Percentiles rank a stretch among this genome's conserved stretches.
phyloP scores from a whole-genome alignment of 1,140 invertebrate genomes.

The Aporrectodea caliginosa region DNA sequence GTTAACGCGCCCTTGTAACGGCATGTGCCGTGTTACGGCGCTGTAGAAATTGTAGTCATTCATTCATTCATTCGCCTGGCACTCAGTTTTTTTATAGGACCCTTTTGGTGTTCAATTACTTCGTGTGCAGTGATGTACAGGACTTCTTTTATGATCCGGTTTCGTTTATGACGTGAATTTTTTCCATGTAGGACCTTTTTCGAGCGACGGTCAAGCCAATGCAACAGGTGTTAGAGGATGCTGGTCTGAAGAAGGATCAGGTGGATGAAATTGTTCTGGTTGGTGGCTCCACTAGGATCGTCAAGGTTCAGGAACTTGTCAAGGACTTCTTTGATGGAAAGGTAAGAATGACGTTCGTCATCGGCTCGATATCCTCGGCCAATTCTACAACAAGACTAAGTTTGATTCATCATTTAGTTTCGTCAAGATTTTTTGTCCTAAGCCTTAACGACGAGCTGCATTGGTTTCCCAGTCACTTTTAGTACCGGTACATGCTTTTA shows the following conservation, averaged over 20 bases:
- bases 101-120: not conserved
- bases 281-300: constrained; percentile 97
- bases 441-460: no score
- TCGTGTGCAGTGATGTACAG: not conserved
- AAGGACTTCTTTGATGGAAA: constrained; percentile 98
- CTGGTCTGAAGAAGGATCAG: constrained; percentile 97
- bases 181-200: constrained; percentile 82
- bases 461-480: no score
- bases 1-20: no score
- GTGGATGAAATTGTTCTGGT: constrained; percentile 98
- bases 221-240: constrained; percentile 75
- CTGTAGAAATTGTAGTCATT: no score
- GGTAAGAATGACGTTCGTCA: constrained; percentile 19
- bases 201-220: constrained; percentile 96
- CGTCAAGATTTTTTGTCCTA: no score
- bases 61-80: no score
- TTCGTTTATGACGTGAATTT: constrained; percentile 18
- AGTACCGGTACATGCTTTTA: no score
- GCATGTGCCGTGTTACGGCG: no score
- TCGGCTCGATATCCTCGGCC: no score
- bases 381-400: no score
- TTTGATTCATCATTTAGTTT: no score
- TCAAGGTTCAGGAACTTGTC: constrained; percentile 96
- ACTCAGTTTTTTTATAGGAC: not conserved
- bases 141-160: no score